Evolutionary conservation across 2,797 vertebrate species (phyloP).

Genomic region (Macrochelys suwanniensis): DNA sequence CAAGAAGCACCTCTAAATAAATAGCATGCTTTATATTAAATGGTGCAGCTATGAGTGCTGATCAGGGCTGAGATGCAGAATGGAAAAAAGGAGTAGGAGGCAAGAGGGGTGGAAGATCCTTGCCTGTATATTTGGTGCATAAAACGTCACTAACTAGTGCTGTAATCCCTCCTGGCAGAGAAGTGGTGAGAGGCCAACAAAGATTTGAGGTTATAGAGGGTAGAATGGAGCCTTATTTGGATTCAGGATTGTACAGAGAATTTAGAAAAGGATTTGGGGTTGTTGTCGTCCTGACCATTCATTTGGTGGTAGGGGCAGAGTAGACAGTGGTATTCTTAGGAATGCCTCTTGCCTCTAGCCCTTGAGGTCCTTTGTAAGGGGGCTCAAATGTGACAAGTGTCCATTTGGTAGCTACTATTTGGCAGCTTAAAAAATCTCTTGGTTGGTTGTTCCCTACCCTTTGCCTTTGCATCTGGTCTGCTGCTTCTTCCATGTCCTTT

Average conservation of each 20-base stretch:
- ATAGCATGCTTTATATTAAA: neutral
- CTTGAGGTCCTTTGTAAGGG: neutral
- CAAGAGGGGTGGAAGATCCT: neutral
- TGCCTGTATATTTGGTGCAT: neutral
- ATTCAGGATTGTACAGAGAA: neutral
- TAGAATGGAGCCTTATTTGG: neutral
- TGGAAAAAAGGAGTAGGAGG: neutral
- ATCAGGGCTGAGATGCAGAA: neutral
- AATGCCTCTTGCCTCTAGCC: neutral
- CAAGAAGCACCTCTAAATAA: neutral
- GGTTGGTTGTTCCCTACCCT: neutral
- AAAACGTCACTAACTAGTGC: neutral
- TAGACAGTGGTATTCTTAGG: neutral
- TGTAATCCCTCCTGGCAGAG: neutral
- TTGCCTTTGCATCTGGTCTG: neutral
- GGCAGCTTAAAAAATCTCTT: neutral
- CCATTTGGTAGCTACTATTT: neutral
- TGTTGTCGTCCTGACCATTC: neutral
- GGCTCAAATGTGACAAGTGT: neutral
- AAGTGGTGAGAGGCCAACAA: rapidly evolving
- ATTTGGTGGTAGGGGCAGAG: neutral
- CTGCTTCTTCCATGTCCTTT: neutral
- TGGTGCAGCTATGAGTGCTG: neutral
- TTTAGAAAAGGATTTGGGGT: neutral
- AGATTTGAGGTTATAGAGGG: rapidly evolving